Evolutionary conservation across 2,888 invertebrate species (phyloP), one percentile per base, ranked within the genome.

Genomic region (Neoascia interrupta): DNA sequence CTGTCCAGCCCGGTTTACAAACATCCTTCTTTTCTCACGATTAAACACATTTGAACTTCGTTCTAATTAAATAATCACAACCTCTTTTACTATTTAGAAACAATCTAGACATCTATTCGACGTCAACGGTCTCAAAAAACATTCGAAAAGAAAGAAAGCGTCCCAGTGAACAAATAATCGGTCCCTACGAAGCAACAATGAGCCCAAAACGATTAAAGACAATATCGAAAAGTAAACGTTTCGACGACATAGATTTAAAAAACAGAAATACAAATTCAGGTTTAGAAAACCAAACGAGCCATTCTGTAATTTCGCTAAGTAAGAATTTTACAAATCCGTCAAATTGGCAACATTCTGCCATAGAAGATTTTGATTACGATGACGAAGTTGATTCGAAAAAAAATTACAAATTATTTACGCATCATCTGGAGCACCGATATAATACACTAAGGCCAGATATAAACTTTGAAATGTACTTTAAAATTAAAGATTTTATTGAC

Each of bases 341-440:
- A 10, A 73, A 84, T 2, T 88, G 87, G 87, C 81, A 82, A 8
- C 61, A 85, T 76, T 85, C 87, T 0, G 66, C 81, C 3, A 84
- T 88, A n/a, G 81, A 87, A 13, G 87, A 88, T 53, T 84, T 85
- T 0, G 85, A 84, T 5, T 87, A 87, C 76, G 85, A 86, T 2
- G 84, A 84, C 10, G 87, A 87, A 13, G 58, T 80, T 11, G 88
- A 88, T 49, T 86, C 86, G 0, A 88, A 88, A 58, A 83, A 85
- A 21, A 86, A 87, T 53, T 88, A 87, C 41, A 86, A 85, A 60
- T 47, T 88, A 11, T 88, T 86, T 47, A 85, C 86, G 0, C 85
- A 86, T 66, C 85, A 87, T 53, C 83, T 87, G 0, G 88, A 88
- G 70, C 88, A 88, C 60, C 83, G 88, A 21, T 87, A 88, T 41